phyloP scores from a whole-genome alignment of 2,888 invertebrate genomes.

The Sabatieria punctata region DNA sequence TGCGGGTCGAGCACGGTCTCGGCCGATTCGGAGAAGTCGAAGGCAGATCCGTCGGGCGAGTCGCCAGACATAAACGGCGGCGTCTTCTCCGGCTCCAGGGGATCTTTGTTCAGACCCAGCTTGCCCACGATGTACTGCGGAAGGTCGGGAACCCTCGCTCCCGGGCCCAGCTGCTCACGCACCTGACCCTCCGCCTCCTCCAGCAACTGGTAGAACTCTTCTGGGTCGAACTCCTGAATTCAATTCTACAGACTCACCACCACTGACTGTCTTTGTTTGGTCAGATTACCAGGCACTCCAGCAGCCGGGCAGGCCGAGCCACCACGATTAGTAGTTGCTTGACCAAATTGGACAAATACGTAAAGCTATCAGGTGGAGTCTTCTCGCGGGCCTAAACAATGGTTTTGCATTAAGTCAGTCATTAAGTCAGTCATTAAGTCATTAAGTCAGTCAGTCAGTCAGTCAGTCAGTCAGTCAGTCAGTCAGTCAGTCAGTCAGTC shows the following conservation, averaged over 20 bases:
- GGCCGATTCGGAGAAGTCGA: not conserved
- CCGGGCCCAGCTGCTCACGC: slow-evolving; percentile 24
- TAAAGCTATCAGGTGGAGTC: slow-evolving; percentile 71
- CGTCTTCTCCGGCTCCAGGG: slow-evolving; percentile 45
- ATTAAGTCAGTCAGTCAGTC: too few species aligned
- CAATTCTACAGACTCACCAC: slow-evolving; percentile 4
- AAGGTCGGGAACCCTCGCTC: slow-evolving; percentile 26
- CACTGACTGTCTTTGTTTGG: too few species aligned
- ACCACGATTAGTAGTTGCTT: slow-evolving; percentile 82
- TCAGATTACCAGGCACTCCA: slow-evolving; percentile 68
- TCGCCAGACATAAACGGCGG: too few species aligned
- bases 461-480: too few species aligned
- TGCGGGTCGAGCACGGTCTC: too few species aligned
- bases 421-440: too few species aligned
- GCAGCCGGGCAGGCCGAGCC: slow-evolving; percentile 78
- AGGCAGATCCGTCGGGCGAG: too few species aligned
- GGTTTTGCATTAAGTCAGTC: too few species aligned
- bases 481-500: too few species aligned
- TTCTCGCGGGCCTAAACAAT: slow-evolving; percentile 63
- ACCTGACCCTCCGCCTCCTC: slow-evolving; percentile 62
- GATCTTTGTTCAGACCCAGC: slow-evolving; percentile 82
- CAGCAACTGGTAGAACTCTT: slow-evolving; percentile 86
- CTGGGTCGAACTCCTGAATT: slow-evolving; percentile 80
- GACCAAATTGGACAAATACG: slow-evolving; percentile 67
- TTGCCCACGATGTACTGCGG: slow-evolving; percentile 97